Percentiles rank a stretch among this genome's conserved stretches.
Conservation (phyloP, 1,140 invertebrate species). For the Nephotettix cincticeps region DNA sequence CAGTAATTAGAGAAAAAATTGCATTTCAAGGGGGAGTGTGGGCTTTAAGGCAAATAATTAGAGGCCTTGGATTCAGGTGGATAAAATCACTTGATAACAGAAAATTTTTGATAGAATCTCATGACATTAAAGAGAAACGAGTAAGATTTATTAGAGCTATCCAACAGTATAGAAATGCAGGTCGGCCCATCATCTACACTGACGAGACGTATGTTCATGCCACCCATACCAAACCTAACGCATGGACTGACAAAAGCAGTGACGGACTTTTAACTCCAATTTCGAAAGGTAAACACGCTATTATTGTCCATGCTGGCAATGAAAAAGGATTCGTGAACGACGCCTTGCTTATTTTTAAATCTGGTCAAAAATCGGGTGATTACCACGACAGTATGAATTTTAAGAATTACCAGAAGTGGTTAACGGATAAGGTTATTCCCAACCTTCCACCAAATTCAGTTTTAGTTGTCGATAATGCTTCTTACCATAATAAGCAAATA, state of each 20-base stretch:
- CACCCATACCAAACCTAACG: conserved; percentile 1
- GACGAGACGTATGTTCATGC: conserved; percentile 26
- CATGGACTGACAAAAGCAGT: neutral
- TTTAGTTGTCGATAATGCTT: conserved; percentile 47
- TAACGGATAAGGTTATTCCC: conserved; percentile 37
- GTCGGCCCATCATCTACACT: conserved; percentile 13
- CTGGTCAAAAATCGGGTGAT: neutral
- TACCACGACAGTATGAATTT: conserved; percentile 8
- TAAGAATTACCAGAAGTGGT: conserved; percentile 12
- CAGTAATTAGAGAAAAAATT: conserved; percentile 12
- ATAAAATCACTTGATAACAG: neutral
- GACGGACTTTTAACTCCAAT: conserved; percentile 15
- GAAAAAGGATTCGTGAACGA: conserved; percentile 14
- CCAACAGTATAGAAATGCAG: conserved; percentile 17
- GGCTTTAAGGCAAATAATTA: conserved; percentile 11
- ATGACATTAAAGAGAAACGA: conserved; percentile 4
- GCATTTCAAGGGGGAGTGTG: neutral
- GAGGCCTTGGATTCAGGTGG: conserved; percentile 6
- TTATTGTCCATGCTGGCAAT: conserved; percentile 15
- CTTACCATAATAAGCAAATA: conserved; percentile 43
- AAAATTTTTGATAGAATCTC: conserved; percentile 4
- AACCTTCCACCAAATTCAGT: conserved; percentile 42
- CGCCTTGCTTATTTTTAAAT: neutral
- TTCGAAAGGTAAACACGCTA: conserved; percentile 6
- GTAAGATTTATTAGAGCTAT: conserved; percentile 11